A percentile compares a stretch with the other conserved stretches of the same genome.
These are phyloP conservation scores for Elmis aenea DNA, from an alignment of 2,888 invertebrate species.

Conservation along the genomic window DNA sequence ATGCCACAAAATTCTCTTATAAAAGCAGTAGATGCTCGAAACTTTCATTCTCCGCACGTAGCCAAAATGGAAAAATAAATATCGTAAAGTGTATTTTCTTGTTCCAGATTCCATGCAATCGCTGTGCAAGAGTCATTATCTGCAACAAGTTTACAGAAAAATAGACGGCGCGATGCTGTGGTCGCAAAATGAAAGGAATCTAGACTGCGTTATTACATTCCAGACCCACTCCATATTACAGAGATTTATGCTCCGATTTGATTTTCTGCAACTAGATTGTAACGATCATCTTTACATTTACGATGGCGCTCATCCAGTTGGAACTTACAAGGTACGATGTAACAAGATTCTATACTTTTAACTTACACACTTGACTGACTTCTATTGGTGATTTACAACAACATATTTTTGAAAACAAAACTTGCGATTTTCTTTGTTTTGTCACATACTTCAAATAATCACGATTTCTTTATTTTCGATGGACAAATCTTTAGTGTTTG, in stretches of 20 bases:
- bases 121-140: slow-evolving; percentile 84
- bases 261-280: slow-evolving; percentile 86
- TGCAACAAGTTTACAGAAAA: slow-evolving; percentile 83
- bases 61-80: no score
- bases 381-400: no score
- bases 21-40: no score
- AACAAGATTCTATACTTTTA: no score
- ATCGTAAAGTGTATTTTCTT: slow-evolving; percentile 23
- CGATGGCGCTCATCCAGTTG: slow-evolving; percentile 87
- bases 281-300: slow-evolving; percentile 91
- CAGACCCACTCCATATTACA: slow-evolving; percentile 92
- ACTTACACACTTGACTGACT: no score
- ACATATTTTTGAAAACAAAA: no score
- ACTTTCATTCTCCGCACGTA: no score
- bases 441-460: no score
- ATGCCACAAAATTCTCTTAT: no score
- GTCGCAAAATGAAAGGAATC: slow-evolving; percentile 85
- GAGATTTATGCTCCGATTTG: slow-evolving; percentile 90
- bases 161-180: slow-evolving; percentile 86
- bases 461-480: no score
- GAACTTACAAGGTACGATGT: slow-evolving; percentile 78
- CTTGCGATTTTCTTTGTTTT: no score
- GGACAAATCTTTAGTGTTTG: no score
- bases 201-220: slow-evolving; percentile 90
- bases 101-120: slow-evolving; percentile 83